Evolutionary conservation across 2,797 vertebrate species (phyloP), one percentile per base, ranked within the genome.

Genomic region (Falco naumanni): DNA sequence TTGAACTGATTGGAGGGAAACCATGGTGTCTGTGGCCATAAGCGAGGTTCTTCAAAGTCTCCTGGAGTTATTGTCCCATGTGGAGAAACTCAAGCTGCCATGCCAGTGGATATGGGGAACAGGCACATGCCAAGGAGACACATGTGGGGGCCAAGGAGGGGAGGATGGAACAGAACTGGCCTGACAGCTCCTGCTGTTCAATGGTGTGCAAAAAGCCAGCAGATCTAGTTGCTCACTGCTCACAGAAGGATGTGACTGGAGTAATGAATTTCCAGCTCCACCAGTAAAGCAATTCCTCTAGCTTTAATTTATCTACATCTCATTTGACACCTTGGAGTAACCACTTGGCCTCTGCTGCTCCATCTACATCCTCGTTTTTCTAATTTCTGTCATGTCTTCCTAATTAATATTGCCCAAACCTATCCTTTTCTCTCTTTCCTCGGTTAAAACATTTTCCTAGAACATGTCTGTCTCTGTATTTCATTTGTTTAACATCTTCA

Each of bases 241-340:
- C 57, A 61, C 37, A 48, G 57, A 71, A 86, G 48, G 21, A 72
- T 24, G 34, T 64, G 80, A 77, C 65, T 64, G 29, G 54, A 90
- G 41, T 37, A 94, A 80, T 57, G 65, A 74, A 56, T 90, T 89
- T 90, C 22, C 25, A 90, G 80, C 41, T 71, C 14, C 41, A 94
- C 48, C 45, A 87, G 10, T 47, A 51, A 89, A 84, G 47, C 34
- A 81, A 54, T 88, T 86, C 28, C 26, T 92, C 39, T 19, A 53
- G 41, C 43, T 91, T 87, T 84, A 93, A 95, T 96, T 93, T 91
- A 89, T 86, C 89, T 87, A 59, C 84, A 76, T 90, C 69, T 84
- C 80, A 70, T 63, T 20, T 93, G 86, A 96, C 85, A 87, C n/a
- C 47, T 82, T 72, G 33, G 70, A 33, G 75, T 89, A 95, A 72